phyloP scores from a whole-genome alignment of 2,797 vertebrate genomes.

The Acipenser oxyrinchus region DNA sequence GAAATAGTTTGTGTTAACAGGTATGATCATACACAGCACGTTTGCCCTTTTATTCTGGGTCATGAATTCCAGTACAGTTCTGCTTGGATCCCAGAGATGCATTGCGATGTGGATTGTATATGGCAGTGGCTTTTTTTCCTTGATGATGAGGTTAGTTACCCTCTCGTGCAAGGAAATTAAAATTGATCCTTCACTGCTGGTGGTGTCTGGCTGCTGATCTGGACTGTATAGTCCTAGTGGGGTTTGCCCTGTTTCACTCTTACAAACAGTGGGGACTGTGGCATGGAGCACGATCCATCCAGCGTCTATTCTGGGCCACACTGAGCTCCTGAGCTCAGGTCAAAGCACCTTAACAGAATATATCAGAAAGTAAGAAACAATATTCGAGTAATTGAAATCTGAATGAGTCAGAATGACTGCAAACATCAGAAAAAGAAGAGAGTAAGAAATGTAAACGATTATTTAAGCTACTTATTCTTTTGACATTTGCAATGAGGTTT shows the following conservation, averaged over 20 bases:
- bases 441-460: too few species aligned
- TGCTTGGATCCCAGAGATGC: neutral
- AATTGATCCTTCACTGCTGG: neutral
- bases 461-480: too few species aligned
- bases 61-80: conserved; percentile 3
- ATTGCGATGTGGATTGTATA: neutral
- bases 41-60: neutral
- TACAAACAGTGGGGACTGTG: neutral
- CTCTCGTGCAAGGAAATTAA: neutral
- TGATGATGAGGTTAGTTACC: conserved; percentile 3
- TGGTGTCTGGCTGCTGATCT: neutral
- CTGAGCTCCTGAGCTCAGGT: too few species aligned
- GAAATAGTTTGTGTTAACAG: neutral
- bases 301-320: too few species aligned
- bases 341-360: too few species aligned
- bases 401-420: too few species aligned
- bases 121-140: neutral
- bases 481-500: too few species aligned
- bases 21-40: neutral
- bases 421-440: too few species aligned
- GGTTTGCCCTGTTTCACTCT: neutral
- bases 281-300: too few species aligned
- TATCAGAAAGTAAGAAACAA: too few species aligned
- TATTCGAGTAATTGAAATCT: too few species aligned
- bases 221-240: neutral